Base-by-base conservation (phyloP, 2,113 vertebrate species). In the Nibea coibor region DNA sequence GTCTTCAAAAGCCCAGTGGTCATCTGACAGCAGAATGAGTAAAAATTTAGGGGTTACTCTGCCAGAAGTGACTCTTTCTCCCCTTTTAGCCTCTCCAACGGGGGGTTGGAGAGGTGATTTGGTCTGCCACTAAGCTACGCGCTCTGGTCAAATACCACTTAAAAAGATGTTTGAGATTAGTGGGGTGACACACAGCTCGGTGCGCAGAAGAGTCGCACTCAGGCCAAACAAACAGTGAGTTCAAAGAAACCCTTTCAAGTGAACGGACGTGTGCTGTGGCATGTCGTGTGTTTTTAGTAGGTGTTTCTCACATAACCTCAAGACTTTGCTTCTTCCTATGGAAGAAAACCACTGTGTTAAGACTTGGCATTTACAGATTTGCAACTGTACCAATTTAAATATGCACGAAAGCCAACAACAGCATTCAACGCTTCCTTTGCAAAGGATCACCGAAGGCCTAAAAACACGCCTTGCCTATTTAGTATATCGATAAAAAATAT, bases 121-220 rank as follows among this genome's bases (percentile, higher is more conserved):
- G 58, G 63, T 61, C 66, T 12, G 73, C 64, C 5, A 61, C 63
- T 93, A 92, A 93, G 88, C 87, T 81, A 87, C 67, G 92, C 90
- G 80, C 84, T 86, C 74, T 17, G 91, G 88, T 91, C 91, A 93
- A 91, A 92, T 74, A 79, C 53, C 86, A 93, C 78, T 88, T 80
- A 70, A 53, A 88, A 85, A 81, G 84, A 93, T 81, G 87, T 75
- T 43, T 78, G 47, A 89, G 89, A 94, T 93, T 93, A 93, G 78
- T 5, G 17, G 24, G 75, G 51, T 4, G 54, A 66, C 58, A 53
- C 76, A 67, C n/a, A 62, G 66, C 50, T 81, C 58, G 31, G 43
- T 47, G 51, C 39, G 20, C 3, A 9, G 43, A 79, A 11, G 53
- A 54, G 48, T 56, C 47, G 0, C 0, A 53, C 47, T 75, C 43